Base-by-base conservation (phyloP, 1,140 invertebrate species). In the Lineus longissimus region DNA sequence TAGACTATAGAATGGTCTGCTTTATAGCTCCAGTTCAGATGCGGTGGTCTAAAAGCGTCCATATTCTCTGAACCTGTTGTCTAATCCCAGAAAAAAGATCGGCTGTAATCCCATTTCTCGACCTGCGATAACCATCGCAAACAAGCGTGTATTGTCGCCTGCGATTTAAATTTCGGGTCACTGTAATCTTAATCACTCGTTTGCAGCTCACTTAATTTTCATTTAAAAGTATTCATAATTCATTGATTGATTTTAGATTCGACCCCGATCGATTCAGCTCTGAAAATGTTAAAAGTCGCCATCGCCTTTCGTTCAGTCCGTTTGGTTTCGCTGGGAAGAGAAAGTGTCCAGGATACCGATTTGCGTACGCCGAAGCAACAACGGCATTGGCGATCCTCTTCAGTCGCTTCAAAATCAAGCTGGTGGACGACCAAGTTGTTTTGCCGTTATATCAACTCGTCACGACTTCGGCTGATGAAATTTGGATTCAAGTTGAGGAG, bases 271-370 rank as follows among this genome's bases (percentile, higher is more conserved):
- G 79, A 43, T 80, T 80, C 51, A 70, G 57, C 40, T 13, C 59
- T 41, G 68, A 73, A 36, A 70, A 72, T 27, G 61, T 40, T 31
- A 74, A 73, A 40, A 60, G 11, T 9, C 59, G 66, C 58, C 69
- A 70, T 51, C 0, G 66, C 0, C 60, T 74, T 25, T 64, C 72
- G 6, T 80, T 79, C 62, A 47, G 66, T 36, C 76, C 78, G 23
- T 81, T 76, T 71, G 79, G 77, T 30, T 79, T 79, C 75, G 77
- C 74, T 61, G 78, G 77, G 0, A 77, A 78, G 56, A 65, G 78
- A 30, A 63, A 64, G 15, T 80, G 78, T 63, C 77, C 77, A 25
- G 78, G 70, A 0, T 67, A 73, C 51, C 62, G 65, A 54, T 73
- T 78, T 68, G 66, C 73, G n/a, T 71, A 73, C 56, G 22, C 62